These are phyloP conservation scores for Alsophila aescularia DNA, from an alignment of 2,888 invertebrate genomes.

Conservation along the genomic window DNA sequence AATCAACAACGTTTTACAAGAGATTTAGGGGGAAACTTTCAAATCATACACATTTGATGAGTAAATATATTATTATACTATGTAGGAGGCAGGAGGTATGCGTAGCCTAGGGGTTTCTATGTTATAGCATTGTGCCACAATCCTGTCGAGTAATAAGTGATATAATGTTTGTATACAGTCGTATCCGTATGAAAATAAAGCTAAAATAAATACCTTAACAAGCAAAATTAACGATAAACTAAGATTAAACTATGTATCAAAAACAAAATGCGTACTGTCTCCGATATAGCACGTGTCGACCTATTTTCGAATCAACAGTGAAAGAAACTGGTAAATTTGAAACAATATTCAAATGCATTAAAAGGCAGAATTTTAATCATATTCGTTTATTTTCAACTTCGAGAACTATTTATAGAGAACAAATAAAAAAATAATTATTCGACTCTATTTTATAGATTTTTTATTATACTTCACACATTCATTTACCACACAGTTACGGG, in stretches of 20 bases:
- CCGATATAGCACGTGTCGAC: slow-evolving; percentile 42
- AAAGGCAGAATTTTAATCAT: slow-evolving; percentile 74
- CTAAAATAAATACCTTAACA: slow-evolving; percentile 84
- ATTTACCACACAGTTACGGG: slow-evolving; percentile 32
- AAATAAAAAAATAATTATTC: slow-evolving; percentile 47
- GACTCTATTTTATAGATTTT: slow-evolving; percentile 42
- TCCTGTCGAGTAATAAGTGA: slow-evolving; percentile 24
- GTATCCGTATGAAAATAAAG: slow-evolving; percentile 81
- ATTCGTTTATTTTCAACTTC: slow-evolving; percentile 67
- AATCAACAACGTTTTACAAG: slow-evolving; percentile 69
- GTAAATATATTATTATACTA: slow-evolving; percentile 18
- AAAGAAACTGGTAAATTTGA: slow-evolving; percentile 51
- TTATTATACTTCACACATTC: slow-evolving; percentile 43
- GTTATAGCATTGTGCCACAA: slow-evolving; percentile 15
- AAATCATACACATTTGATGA: slow-evolving; percentile 31
- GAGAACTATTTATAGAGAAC: slow-evolving; percentile 55
- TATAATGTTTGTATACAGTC: slow-evolving; percentile 71
- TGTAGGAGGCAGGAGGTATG: slow-evolving; percentile 12
- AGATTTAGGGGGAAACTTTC: slow-evolving; percentile 56
- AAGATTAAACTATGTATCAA: slow-evolving; percentile 64
- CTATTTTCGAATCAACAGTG: slow-evolving; percentile 44
- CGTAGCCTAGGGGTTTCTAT: slow-evolving; percentile 11
- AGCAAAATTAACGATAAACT: slow-evolving; percentile 77
- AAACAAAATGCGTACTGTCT: slow-evolving; percentile 75
- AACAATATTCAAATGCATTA: slow-evolving; percentile 73